Percentiles rank a stretch among this genome's conserved stretches.
phyloP scores from a whole-genome alignment of 2,797 vertebrate species.

The Arctocebus calabarensis region DNA sequence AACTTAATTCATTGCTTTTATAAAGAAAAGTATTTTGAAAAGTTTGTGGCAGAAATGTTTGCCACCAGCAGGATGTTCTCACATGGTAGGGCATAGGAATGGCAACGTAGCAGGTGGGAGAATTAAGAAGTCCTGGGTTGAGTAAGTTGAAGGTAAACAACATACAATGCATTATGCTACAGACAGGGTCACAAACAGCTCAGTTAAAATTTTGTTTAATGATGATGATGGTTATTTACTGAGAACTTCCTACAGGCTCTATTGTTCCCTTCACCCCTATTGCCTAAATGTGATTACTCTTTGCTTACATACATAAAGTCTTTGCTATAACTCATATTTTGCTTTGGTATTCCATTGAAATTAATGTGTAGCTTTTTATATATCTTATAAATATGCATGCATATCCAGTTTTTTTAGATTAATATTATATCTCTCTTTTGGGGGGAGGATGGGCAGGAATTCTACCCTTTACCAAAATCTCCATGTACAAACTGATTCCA shows the following conservation, averaged over 20 bases:
- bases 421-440: not conserved
- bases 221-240: not conserved
- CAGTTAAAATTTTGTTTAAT: not conserved
- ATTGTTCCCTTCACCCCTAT: not conserved
- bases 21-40: slow-evolving; percentile 54
- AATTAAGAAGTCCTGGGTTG: not conserved
- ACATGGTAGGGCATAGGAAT: not conserved
- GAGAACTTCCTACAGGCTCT: not conserved
- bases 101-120: not conserved
- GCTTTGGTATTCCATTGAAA: slow-evolving; percentile 63
- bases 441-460: not conserved
- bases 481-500: slow-evolving; percentile 26
- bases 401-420: slow-evolving; percentile 42
- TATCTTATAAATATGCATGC: slow-evolving; percentile 45
- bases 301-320: slow-evolving; percentile 1
- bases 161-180: not conserved
- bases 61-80: not conserved
- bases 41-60: not conserved
- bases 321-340: slow-evolving; percentile 52
- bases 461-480: not conserved
- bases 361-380: slow-evolving; percentile 54
- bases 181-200: not conserved
- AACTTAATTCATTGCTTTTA: slow-evolving; percentile 59
- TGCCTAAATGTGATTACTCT: not conserved
- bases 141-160: not conserved